Base-by-base conservation (phyloP, 2,113 vertebrate species). In the Poeciliopsis occidentalis region DNA sequence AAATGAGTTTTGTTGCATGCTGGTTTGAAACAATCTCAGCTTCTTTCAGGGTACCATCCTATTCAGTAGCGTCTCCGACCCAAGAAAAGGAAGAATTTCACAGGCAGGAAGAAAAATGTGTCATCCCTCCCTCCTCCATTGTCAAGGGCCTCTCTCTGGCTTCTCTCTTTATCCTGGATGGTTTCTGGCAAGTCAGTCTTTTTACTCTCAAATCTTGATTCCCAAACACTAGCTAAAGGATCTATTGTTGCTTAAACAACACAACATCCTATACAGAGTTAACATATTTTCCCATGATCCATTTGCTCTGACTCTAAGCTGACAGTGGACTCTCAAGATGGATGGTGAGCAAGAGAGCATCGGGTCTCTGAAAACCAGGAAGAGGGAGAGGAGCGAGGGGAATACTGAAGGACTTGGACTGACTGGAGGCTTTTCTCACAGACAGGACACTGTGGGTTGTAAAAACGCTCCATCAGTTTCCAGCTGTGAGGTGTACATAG, bases 401-500 rank as follows among this genome's bases (percentile, higher is more conserved):
- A 70, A 64, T 85, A 88, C 71, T 79, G 81, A 86, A 63, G 73
- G 66, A 75, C 74, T 79, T 64, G 67, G 83, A 83, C 62, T 67
- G 66, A 81, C 79, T 27, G 61, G 37, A 68, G 84, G 80, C 78
- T 75, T 91, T 92, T 91, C 89, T 92, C 91, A 88, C 90, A 90
- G 69, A 1, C 86, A 62, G 76, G 74, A 92, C 85, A 75, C 84
- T 75, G 69, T 54, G 73, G 83, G 73, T 74, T 85, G 75, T 89
- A 83, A 88, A 90, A 87, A 26, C 83, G 87, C 85, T 75, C 87
- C 81, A 92, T 90, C 85, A 88, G 86, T 78, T 75, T 93, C 93
- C 92, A 94, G 91, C 92, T 92, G 92, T 92, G 93, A 87, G 84
- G 83, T 67, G 80, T 88, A 85, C 88, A 91, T 85, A 88, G 80